Percentiles rank a stretch among this genome's conserved stretches.
These are phyloP conservation scores for Coptodon bakossiorum DNA, from an alignment of 2,113 vertebrate species.

Conservation along the genomic window DNA sequence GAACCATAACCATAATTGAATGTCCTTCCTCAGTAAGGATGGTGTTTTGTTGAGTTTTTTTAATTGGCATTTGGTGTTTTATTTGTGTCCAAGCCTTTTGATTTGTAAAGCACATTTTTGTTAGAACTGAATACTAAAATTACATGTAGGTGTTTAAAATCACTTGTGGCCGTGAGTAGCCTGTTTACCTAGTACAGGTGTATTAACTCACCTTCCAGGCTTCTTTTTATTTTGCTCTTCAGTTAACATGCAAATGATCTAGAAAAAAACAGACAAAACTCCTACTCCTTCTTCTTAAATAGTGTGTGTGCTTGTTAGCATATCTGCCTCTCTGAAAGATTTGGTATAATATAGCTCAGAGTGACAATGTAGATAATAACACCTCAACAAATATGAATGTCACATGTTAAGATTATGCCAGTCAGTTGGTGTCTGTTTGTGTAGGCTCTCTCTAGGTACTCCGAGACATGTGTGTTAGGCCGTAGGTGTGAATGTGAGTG, in stretches of 20 bases:
- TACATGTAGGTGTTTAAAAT: neutral
- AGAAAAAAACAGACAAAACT: neutral
- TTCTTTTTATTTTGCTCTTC: neutral
- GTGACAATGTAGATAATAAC: conserved; percentile 18
- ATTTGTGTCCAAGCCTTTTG: neutral
- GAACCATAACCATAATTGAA: neutral
- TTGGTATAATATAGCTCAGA: conserved; percentile 2
- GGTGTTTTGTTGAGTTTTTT: neutral
- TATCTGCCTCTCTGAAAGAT: neutral
- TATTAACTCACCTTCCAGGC: neutral
- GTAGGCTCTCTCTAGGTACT: neutral
- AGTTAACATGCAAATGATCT: neutral
- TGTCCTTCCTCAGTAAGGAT: neutral
- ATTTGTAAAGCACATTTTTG: conserved; percentile 14
- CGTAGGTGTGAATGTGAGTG: neutral
- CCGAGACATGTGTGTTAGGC: neutral
- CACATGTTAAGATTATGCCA: conserved; percentile 16
- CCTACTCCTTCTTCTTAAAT: neutral
- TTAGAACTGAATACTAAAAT: neutral
- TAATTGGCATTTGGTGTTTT: accelerated
- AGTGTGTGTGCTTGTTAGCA: neutral
- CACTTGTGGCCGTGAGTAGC: neutral
- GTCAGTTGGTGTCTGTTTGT: accelerated
- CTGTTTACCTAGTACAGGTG: neutral
- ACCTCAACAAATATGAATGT: conserved; percentile 47